Evolutionary conservation across 1,140 invertebrate species (phyloP).

Genomic region (Calliphora vicina): DNA sequence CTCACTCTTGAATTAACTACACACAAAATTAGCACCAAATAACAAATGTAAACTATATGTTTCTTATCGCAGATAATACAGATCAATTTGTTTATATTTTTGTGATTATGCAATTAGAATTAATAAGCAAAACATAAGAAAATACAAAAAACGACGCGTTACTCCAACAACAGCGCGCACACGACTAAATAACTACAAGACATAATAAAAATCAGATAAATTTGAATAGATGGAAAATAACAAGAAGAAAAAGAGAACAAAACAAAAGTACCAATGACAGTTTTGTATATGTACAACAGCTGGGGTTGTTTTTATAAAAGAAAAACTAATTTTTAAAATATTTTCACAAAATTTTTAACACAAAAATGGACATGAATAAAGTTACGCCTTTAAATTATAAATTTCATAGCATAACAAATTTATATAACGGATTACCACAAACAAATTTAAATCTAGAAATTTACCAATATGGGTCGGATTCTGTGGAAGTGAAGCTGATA

Average conservation of each 20-base stretch:
- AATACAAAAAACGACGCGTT: conserved; percentile 13
- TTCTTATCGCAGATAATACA: background rate
- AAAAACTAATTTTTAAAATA: background rate
- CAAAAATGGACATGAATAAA: background rate
- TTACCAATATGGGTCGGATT: conserved; percentile 31
- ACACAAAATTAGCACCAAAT: background rate
- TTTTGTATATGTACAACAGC: background rate
- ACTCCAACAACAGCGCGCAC: conserved; percentile 18
- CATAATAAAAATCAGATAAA: background rate
- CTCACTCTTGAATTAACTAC: background rate
- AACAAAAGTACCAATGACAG: background rate
- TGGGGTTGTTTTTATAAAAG: background rate
- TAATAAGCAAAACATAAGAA: conserved; percentile 21
- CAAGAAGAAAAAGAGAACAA: background rate
- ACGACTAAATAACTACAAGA: conserved; percentile 13
- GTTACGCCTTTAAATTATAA: background rate
- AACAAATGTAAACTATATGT: background rate
- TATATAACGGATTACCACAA: conserved; percentile 18
- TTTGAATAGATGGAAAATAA: background rate
- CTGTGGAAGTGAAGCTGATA: conserved; percentile 23
- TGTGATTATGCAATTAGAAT: conserved; percentile 28
- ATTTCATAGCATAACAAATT: background rate
- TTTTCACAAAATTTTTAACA: background rate
- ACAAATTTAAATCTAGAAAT: conserved; percentile 32
- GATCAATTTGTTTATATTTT: conserved; percentile 20